Evolutionary conservation across 2,888 invertebrate genomes (phyloP), one percentile per base, ranked within the genome.

Genomic region (Dugesia japonica): DNA sequence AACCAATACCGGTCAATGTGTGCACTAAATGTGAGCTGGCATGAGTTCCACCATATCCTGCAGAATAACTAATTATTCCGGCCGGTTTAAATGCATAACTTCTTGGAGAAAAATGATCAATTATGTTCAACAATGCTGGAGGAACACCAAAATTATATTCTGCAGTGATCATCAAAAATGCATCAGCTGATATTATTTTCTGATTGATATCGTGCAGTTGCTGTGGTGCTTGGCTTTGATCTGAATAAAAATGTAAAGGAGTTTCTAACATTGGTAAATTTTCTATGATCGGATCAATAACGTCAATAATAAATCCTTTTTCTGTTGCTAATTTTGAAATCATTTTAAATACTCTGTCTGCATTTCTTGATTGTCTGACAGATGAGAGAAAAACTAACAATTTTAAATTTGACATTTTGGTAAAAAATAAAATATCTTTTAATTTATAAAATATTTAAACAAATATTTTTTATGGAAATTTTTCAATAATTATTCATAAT

Each of bases 91-190:
- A 85, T 17, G 82, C 79, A 79, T 80, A 87, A 56, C 82, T 80
- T n/a, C 81, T 81, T 1, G 83, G 81, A 0, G 85, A 82, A 77
- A 87, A 86, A 79, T 86, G 85, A 80, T 85, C 83, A 79, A 86
- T 72, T 81, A 86, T 80, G 79, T 85, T 85, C 71, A 82, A 78
- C n/a, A 87, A 82, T 0, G 85, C 86, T 20, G 86, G 85, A 0
- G 86, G 85, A 38, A 86, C 81, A 42, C 81, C 81, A 80, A 84
- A 83, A 80, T 86, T 86, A 78, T 83, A 83, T 78, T 83, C 83
- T 74, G 85, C 84, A 0, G 84, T 82, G 20, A 86, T 81, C 26
- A 86, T 80, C n/a, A 86, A 81, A 77, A 81, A 84, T 0, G 82
- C 86, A 80, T 86, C 85, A 17, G 86, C 85, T 0, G 78, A 78